Evolutionary conservation across 2,113 vertebrate species (phyloP), one percentile per base, ranked within the genome.

Genomic region (Cyprinodon variegatus): DNA sequence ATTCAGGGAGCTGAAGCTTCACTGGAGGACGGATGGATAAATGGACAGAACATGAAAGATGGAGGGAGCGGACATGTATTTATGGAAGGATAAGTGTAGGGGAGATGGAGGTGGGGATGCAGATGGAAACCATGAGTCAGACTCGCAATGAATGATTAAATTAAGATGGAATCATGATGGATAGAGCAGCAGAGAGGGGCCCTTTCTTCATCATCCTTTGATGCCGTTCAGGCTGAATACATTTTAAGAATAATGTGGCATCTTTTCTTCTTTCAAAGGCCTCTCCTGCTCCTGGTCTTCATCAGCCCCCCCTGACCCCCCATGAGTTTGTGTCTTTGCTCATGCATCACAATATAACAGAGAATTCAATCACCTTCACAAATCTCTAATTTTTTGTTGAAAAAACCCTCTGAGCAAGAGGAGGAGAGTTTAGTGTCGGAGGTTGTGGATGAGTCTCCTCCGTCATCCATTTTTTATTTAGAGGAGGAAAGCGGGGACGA

Each of bases 91-190:
- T 6, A 0, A 41, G 65, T 39, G 46, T 4, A 5, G 7, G 53
- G 41, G n/a, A 43, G 71, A 48, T 13, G 41, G 45, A 37, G 63
- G 20, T 2, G 4, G 43, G 48, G 64, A 76, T 13, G 17, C 0
- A 15, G 57, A 62, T 63, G 48, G 72, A 62, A 41, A 0, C 0
- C 20, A 57, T 66, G 83, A 88, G 78, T 72, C 78, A 79, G 78
- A 74, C 70, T 83, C 41, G 62, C 59, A 77, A 79, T 83, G 66
- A 75, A 70, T 77, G 60, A 81, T 82, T 77, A 74, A 75, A 77
- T 78, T 46, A 77, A 66, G 69, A 86, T 69, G 76, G 66, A 65
- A 20, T 73, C 29, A 74, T 38, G 39, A 15, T 11, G 63, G 70
- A 68, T 66, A 4, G n/a, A 11, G 39, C 61, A 53, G 62, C 6